Conservation (phyloP, 2,797 vertebrate species). For the Microcaecilia unicolor region DNA sequence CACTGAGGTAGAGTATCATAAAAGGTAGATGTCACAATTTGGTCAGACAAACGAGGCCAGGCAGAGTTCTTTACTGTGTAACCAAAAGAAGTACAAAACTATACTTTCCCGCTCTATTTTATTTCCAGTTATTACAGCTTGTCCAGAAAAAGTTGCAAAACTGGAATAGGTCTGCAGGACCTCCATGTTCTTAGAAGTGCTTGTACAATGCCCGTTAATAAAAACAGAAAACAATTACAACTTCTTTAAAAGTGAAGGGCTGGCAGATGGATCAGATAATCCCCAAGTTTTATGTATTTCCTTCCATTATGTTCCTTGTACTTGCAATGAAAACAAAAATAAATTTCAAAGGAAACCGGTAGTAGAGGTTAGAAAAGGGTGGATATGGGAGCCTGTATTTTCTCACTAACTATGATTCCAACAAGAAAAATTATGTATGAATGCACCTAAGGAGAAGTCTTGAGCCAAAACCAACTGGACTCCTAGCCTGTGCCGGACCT, state of each 20-base stretch:
- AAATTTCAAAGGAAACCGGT: constrained; percentile 63
- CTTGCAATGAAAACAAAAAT: constrained; percentile 69
- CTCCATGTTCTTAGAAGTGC: too few relatives aligned
- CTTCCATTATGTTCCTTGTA: constrained; percentile 62
- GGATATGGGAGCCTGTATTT: constrained; percentile 59
- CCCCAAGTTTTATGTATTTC: constrained; percentile 65
- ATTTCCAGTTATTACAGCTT: too few relatives aligned
- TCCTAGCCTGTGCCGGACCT: constrained; percentile 16
- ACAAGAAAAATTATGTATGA: constrained; percentile 62
- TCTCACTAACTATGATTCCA: constrained; percentile 51
- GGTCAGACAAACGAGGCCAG: too few relatives aligned
- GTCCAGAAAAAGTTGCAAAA: too few relatives aligned
- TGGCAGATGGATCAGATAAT: constrained; percentile 43
- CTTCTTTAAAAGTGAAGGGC: constrained; percentile 22
- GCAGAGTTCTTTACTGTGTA: too few relatives aligned
- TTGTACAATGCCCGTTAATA: too few relatives aligned
- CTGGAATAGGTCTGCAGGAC: too few relatives aligned
- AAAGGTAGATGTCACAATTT: too few relatives aligned
- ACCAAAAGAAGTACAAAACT: too few relatives aligned
- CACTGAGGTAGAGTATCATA: too few relatives aligned
- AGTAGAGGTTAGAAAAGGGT: constrained; percentile 80
- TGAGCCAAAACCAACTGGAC: constrained; percentile 19
- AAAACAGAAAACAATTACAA: constrained; percentile 21
- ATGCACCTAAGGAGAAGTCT: constrained; percentile 11
- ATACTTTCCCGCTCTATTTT: too few relatives aligned